Percentiles rank a stretch among this genome's conserved stretches.
phyloP scores from a whole-genome alignment of 2,888 invertebrate species.

The Fragum sueziense region DNA sequence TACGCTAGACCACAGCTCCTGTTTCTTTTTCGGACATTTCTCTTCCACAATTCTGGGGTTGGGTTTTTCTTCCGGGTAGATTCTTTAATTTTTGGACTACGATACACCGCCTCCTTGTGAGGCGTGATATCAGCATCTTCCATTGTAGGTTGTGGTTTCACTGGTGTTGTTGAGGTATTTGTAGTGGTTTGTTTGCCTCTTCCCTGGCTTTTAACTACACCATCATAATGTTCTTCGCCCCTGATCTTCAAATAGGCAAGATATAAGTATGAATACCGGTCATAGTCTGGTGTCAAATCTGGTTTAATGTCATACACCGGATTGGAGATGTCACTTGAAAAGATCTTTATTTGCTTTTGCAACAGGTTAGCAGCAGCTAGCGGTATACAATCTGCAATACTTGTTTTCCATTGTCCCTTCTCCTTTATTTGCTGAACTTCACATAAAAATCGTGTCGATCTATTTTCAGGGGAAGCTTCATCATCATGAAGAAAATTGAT shows the following conservation, averaged over 20 bases:
- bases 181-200: not conserved
- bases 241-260: not conserved
- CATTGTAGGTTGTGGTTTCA: not conserved
- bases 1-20: not conserved
- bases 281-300: not conserved
- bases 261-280: not conserved
- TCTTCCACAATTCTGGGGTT: not conserved
- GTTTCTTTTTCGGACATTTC: not conserved
- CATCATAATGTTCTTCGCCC: not conserved
- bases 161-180: not conserved
- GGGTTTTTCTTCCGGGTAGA: not conserved
- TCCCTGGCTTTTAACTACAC: not conserved
- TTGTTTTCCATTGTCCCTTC: constrained; percentile 1
- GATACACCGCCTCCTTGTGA: not conserved
- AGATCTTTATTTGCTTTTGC: not conserved
- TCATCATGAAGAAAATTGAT: constrained; percentile 7
- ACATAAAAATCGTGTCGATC: not conserved
- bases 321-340: not conserved
- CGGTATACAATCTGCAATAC: not conserved
- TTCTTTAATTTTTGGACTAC: not conserved
- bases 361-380: not conserved
- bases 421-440: not conserved
- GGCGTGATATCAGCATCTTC: not conserved
- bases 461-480: not conserved
- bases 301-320: not conserved